These are phyloP conservation scores for Zaprionus gabonicus DNA, from an alignment of 1,140 invertebrate species.

Conservation along the genomic window DNA sequence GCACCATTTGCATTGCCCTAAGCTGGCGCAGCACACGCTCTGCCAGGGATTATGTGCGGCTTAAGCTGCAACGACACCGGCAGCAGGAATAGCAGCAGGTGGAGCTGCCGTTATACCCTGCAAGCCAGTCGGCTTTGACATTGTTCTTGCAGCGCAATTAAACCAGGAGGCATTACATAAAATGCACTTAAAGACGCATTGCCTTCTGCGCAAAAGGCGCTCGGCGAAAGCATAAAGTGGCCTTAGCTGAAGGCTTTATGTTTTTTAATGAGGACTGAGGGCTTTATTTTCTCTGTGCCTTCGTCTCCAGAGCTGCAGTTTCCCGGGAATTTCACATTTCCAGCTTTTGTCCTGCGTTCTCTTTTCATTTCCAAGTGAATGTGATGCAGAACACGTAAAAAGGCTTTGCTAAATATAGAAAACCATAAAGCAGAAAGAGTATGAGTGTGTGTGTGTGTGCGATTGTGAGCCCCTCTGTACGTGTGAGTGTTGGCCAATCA, in stretches of 20 bases:
- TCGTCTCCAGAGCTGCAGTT: not conserved
- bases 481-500: constrained; percentile 61
- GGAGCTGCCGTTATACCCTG: not conserved
- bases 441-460: constrained; percentile 6
- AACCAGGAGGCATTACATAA: constrained; percentile 30
- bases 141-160: constrained; percentile 53
- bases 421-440: not conserved
- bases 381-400: constrained; percentile 7
- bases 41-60: constrained; percentile 4
- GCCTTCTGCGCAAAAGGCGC: constrained; percentile 5
- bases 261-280: constrained; percentile 20
- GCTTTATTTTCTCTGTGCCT: not conserved
- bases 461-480: not conserved
- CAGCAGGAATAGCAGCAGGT: constrained; percentile 21
- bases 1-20: constrained; percentile 65
- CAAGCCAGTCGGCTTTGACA: constrained; percentile 9
- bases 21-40: constrained; percentile 19
- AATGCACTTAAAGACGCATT: constrained; percentile 45
- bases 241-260: constrained; percentile 30
- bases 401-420: constrained; percentile 12
- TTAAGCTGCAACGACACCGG: not conserved
- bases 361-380: not conserved
- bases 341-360: not conserved
- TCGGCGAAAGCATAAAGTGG: constrained; percentile 27
- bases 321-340: not conserved